These are phyloP conservation scores for Hymenopus coronatus DNA, from an alignment of 2,888 invertebrate genomes.

Conservation along the genomic window DNA sequence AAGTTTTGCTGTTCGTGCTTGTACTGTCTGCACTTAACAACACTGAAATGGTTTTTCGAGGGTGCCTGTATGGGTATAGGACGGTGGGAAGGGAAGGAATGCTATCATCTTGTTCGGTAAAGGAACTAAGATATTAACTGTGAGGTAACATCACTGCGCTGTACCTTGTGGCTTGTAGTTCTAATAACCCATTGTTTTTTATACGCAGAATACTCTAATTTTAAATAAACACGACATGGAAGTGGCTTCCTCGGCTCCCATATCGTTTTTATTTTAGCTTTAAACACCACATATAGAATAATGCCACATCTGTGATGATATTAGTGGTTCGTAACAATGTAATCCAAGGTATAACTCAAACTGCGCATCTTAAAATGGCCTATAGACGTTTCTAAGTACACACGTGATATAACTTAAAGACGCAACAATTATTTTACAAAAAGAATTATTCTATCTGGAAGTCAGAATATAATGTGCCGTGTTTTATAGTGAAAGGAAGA, in stretches of 20 bases:
- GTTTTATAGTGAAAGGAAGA: constrained; percentile 11
- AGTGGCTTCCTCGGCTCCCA: not conserved
- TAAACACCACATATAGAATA: not conserved
- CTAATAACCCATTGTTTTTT: not conserved
- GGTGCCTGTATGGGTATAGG: not conserved
- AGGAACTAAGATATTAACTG: constrained; percentile 1
- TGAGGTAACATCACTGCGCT: not conserved
- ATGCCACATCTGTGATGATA: not conserved
- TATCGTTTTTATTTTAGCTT: not conserved
- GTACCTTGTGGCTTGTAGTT: constrained; percentile 10
- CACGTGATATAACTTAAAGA: not conserved
- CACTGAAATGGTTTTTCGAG: not conserved
- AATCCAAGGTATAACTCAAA: not conserved
- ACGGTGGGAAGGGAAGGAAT: not conserved
- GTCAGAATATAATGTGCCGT: not conserved
- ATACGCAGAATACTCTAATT: not conserved
- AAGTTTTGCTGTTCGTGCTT: not conserved
- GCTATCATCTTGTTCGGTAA: not conserved
- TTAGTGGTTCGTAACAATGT: not conserved
- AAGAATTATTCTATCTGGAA: not conserved
- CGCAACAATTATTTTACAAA: constrained; percentile 4
- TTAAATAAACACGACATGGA: not conserved
- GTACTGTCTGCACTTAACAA: not conserved
- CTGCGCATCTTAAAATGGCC: not conserved
- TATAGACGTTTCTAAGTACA: constrained; percentile 5